Percentiles rank a stretch among this genome's conserved stretches.
These are phyloP conservation scores for Mola mola DNA, from an alignment of 2,113 vertebrate species.

Conservation along the genomic window DNA sequence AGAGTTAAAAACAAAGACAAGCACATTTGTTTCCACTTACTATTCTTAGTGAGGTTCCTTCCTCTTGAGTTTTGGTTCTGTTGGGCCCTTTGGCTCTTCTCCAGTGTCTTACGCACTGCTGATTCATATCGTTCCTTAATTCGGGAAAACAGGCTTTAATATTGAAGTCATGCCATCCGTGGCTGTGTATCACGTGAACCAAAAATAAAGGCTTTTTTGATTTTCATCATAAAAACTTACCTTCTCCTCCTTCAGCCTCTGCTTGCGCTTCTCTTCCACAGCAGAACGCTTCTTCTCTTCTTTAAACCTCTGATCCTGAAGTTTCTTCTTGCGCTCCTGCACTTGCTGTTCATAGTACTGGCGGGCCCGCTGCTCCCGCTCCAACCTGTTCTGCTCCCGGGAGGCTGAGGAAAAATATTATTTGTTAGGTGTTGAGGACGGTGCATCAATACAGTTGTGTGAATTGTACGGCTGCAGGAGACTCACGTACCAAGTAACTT, in stretches of 20 bases:
- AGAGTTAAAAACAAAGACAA: background rate
- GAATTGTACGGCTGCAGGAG: background rate
- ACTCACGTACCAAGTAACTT: slow-evolving; percentile 86
- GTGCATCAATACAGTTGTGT: background rate
- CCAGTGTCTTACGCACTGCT: slow-evolving; percentile 88
- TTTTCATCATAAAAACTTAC: slow-evolving; percentile 69
- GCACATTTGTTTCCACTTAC: slow-evolving; percentile 63
- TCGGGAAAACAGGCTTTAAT: background rate
- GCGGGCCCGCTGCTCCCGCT: slow-evolving; percentile 87
- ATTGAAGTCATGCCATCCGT: background rate
- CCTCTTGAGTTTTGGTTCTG: slow-evolving; percentile 87
- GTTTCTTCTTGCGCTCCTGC: slow-evolving; percentile 88
- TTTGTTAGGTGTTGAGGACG: slow-evolving; percentile 17
- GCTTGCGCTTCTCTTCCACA: slow-evolving; percentile 91
- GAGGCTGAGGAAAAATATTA: slow-evolving; percentile 76
- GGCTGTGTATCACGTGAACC: too few species aligned
- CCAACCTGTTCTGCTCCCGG: slow-evolving; percentile 86
- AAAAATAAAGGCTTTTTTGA: too few species aligned
- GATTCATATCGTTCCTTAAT: slow-evolving; percentile 91
- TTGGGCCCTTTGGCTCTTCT: slow-evolving; percentile 89
- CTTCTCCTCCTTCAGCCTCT: slow-evolving; percentile 89
- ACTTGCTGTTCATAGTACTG: slow-evolving; percentile 90
- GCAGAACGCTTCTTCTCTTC: slow-evolving; percentile 89
- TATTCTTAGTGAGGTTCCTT: slow-evolving; percentile 77
- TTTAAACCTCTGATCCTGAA: slow-evolving; percentile 89